Evolutionary conservation across 2,797 vertebrate genomes (phyloP).

Genomic region (Liasis olivaceus): DNA sequence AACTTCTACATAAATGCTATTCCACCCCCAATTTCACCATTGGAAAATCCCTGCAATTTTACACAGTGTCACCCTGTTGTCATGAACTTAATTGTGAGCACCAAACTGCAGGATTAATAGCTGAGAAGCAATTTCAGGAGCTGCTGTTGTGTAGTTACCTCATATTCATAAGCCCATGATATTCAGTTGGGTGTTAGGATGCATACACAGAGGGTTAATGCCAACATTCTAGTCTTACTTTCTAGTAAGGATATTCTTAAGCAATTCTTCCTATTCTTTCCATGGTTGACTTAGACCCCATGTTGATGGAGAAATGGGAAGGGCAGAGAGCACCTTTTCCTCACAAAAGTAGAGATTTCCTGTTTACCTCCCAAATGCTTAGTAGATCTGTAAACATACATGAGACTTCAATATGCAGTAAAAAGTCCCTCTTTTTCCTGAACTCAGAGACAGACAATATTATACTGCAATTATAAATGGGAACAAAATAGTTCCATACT

Average conservation of each 20-base stretch:
- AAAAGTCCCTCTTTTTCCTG: slow-evolving; percentile 55
- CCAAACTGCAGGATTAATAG: background rate
- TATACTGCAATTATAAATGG: background rate
- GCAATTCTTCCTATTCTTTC: background rate
- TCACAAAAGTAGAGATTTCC: slow-evolving; percentile 32
- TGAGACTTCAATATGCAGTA: slow-evolving; percentile 52
- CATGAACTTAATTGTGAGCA: background rate
- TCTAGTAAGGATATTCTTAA: background rate
- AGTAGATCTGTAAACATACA: slow-evolving; percentile 70
- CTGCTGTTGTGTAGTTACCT: background rate
- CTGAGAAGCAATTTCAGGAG: background rate
- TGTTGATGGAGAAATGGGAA: slow-evolving; percentile 5
- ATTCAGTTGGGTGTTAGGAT: background rate
- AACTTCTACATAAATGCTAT: slow-evolving; percentile 18
- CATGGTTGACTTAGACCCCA: slow-evolving; percentile 11
- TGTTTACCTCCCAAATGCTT: slow-evolving; percentile 40
- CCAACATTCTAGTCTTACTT: background rate
- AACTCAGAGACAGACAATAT: slow-evolving; percentile 44
- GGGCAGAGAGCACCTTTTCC: slow-evolving; percentile 12
- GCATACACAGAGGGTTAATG: background rate
- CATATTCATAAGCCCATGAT: background rate
- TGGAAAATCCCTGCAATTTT: slow-evolving; percentile 28
- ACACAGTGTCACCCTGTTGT: background rate
- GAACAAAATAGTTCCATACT: slow-evolving; percentile 27
- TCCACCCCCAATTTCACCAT: slow-evolving; percentile 35